Evolutionary conservation across 2,113 vertebrate species (phyloP), one percentile per base, ranked within the genome.

Genomic region (Engystomops pustulosus): DNA sequence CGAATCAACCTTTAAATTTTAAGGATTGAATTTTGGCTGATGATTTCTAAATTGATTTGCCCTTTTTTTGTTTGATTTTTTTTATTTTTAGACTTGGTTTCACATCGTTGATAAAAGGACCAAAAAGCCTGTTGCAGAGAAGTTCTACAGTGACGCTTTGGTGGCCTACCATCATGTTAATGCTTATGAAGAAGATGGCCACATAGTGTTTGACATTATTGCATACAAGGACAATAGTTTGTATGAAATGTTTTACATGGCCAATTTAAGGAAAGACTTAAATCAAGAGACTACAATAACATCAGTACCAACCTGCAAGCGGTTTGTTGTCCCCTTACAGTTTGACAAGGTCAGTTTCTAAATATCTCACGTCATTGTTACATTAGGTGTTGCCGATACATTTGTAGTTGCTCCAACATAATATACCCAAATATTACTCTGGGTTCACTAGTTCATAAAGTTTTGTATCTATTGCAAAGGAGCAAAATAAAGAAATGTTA

Each of bases 81-180:
- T 3, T 78, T 0, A 86, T 81, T 90, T 91, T 75, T 91, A 99
- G 97, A 97, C 95, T 25, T 92, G 95, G 87, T 94, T 99, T 91
- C 97, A 99, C 85, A 90, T 99, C 58, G 88, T 99, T 4, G 94
- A 99, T 90, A 94, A 80, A 87, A 95, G 88, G 85, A 98, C 95
- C 0, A 92, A 94, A 82, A 97, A 96, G 87, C 90, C 91, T 5
- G 41, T 94, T 4, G 85, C 89, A 12, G 91, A 87, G 2, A 97
- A 94, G 87, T 97, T 95, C 86, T 93, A 90, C 89, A 93, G 95
- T 0, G 94, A 93, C 70, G 71, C 96, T 0, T 74, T 97, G 92
- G 90, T 98, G 0, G 84, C 96, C 82, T 98, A 95, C 86, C 98
- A 99, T 87, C 98, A 99, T 0, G 79, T 97, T 83, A 99, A 98